Percentiles rank a stretch among this genome's conserved stretches.
Conservation (phyloP, 2,797 vertebrate genomes). For the Channa striata region DNA sequence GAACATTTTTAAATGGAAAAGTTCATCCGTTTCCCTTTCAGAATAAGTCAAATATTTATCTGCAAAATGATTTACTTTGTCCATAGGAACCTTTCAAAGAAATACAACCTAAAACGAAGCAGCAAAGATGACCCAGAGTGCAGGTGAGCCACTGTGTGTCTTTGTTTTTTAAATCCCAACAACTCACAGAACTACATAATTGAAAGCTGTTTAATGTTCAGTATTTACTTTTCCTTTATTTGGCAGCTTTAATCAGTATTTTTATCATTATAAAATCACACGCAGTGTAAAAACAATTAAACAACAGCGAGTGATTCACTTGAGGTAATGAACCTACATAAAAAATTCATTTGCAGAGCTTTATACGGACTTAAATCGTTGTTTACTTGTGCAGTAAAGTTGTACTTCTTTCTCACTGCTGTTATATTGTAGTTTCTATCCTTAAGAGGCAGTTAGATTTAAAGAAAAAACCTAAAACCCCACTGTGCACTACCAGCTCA, state of each 20-base stretch:
- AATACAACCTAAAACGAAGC: constrained; percentile 89
- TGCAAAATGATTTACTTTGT: constrained; percentile 22
- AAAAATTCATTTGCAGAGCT: no score
- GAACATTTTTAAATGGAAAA: neutral
- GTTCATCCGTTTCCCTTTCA: neutral
- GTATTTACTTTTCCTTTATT: neutral
- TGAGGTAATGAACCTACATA: no score
- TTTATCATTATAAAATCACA: no score
- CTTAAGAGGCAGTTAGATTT: neutral
- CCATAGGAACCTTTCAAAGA: constrained; percentile 90
- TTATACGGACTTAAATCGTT: neutral
- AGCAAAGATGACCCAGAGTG: constrained; percentile 90
- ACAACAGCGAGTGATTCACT: no score
- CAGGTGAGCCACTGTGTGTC: constrained; percentile 82
- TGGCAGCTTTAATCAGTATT: no score
- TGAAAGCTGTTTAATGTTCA: constrained; percentile 4
- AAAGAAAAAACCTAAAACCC: neutral
- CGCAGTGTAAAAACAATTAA: no score
- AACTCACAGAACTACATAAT: neutral
- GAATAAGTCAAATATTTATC: neutral
- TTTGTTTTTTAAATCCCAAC: neutral
- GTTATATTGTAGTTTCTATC: neutral
- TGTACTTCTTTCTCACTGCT: no score
- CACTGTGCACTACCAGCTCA: neutral
- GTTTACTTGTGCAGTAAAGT: neutral